Base-by-base conservation (phyloP, 2,113 vertebrate species). In the Myotis lucifugus region DNA sequence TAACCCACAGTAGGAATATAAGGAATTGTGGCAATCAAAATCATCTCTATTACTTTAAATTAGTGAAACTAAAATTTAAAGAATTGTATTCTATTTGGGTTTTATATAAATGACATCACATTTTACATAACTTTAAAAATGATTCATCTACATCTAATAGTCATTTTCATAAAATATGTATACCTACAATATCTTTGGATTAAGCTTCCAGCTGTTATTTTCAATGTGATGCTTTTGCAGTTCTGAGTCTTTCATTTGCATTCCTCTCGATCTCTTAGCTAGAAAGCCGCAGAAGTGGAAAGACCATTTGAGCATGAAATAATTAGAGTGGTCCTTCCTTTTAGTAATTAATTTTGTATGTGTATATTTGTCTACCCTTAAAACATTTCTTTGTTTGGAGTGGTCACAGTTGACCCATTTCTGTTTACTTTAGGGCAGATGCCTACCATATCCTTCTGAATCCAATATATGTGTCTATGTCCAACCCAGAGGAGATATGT, bases 41-140 rank as follows among this genome's bases (percentile, higher is more conserved):
- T n/a, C 12, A 93, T n/a, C 18, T 77, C 72, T 27, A 50, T 66
- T 70, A 69, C 90, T 90, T 93, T 15, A 94, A 76, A 50, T 92
- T 95, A 52, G 14, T 74, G 32, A 42, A 91, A 94, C 17, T 88
- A 52, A 78, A 90, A 50, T 88, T 95, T 54, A 2, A 12, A 88
- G 8, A 56, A 78, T 42, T 89, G 1, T 7, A 76, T 90, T 74
- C 11, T 82, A 61, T 78, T 93, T 77, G 2, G 15, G 17, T 3
- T 95, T 93, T 73, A 73, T 77, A 59, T 52, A 3, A 50, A 83
- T 56, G 40, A 59, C 1, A 69, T 72, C 37, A 69, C 5, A 90
- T 3, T 48, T 21, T 42, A 77, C 46, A 9, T 48, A 66, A 67
- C 72, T 88, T 77, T 77, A 84, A 21, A 82, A 93, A 59, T 93